Conservation (phyloP, 2,113 vertebrate species). For the Piprites chloris region DNA sequence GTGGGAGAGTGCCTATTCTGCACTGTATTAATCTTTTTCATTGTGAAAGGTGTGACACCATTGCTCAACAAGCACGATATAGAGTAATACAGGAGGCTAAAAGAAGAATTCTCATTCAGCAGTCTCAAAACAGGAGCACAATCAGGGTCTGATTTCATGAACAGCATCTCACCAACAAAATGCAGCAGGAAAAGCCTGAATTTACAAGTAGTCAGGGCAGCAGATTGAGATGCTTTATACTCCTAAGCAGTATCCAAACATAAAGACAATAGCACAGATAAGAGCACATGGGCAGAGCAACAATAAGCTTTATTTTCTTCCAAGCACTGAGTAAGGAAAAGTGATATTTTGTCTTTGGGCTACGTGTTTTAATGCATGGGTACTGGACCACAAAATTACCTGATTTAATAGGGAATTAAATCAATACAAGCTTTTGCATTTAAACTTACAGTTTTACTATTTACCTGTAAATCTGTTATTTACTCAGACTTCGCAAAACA, state of each 20-base stretch:
- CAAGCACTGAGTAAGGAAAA: not conserved
- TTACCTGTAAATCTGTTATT: not conserved
- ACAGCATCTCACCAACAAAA: not conserved
- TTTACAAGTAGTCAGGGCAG: not conserved
- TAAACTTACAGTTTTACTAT: not conserved
- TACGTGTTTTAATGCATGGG: not conserved
- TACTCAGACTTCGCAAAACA: not conserved
- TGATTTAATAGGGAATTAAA: not conserved
- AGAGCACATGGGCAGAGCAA: not conserved
- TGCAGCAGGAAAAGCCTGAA: not conserved
- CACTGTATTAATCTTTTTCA: not conserved
- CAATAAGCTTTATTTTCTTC: not conserved
- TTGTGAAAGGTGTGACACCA: not conserved
- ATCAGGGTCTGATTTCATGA: not conserved
- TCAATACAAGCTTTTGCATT: conserved; percentile 36
- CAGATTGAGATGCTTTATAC: not conserved
- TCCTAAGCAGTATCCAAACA: not conserved
- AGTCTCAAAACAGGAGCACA: not conserved
- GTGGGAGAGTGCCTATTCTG: not conserved
- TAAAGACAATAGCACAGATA: not conserved
- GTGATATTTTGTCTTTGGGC: not conserved
- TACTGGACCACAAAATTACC: not conserved
- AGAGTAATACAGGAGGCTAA: not conserved
- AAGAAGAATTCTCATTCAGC: not conserved
- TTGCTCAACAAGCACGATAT: not conserved